phyloP scores from a whole-genome alignment of 2,113 vertebrate species.

The Laticauda colubrina region DNA sequence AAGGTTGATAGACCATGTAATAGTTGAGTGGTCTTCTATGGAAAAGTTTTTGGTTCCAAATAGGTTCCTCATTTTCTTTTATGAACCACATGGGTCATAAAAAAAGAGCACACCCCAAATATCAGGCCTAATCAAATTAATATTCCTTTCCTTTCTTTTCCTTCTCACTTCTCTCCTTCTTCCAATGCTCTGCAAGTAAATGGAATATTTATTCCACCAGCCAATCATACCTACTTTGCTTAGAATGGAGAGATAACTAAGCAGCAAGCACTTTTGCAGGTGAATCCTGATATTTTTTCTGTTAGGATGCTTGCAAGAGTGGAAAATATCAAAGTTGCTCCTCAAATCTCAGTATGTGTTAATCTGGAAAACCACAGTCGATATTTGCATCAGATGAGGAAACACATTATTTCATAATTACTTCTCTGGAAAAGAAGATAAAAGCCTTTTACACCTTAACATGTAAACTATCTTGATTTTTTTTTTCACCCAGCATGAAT shows the following conservation, averaged over 20 bases:
- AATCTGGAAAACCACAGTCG: background rate
- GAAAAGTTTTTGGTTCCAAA: background rate
- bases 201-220: background rate
- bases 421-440: background rate
- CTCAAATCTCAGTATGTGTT: background rate
- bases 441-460: background rate
- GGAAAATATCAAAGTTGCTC: fast-evolving
- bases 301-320: background rate
- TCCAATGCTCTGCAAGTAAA: background rate
- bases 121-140: background rate
- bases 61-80: background rate
- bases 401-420: background rate
- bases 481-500: background rate
- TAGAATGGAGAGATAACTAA: background rate
- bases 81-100: background rate
- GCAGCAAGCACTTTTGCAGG: background rate
- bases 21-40: background rate
- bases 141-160: background rate
- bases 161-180: background rate
- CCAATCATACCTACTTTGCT: background rate
- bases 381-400: constrained; percentile 7
- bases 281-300: background rate
- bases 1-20: background rate
- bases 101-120: background rate
- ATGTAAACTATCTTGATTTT: background rate